A percentile compares a stretch with the other conserved stretches of the same genome.
phyloP scores from a whole-genome alignment of 1,140 invertebrate genomes.

The Pectinophora gossypiella region DNA sequence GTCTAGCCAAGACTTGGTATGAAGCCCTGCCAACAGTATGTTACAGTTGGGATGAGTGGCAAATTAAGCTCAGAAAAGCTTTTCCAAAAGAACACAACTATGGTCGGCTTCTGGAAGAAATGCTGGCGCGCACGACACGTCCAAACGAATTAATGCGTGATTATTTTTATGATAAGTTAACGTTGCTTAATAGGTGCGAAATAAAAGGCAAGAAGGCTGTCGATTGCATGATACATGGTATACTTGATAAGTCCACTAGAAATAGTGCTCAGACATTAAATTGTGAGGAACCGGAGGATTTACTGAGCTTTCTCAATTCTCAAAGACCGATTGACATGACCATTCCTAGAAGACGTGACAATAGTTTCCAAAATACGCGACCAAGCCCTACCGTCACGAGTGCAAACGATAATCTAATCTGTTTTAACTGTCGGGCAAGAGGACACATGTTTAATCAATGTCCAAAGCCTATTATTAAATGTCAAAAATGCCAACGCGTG shows the following conservation, averaged over 20 bases:
- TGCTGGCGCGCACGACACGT: not conserved
- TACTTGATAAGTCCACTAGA: not conserved
- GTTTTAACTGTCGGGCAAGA: conserved; percentile 6
- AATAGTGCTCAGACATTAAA: conserved; percentile 7
- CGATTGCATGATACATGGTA: no score
- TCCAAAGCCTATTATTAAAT: conserved; percentile 3
- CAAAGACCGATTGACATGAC: not conserved
- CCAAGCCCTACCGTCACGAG: not conserved
- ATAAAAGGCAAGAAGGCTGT: no score
- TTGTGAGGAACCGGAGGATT: conserved; percentile 6
- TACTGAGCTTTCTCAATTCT: not conserved
- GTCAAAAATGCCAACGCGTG: conserved; percentile 1
- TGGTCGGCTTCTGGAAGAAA: no score
- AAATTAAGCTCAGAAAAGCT: conserved; percentile 15
- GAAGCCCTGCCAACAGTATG: conserved; percentile 18
- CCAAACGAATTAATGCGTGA: not conserved
- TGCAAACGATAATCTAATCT: not conserved
- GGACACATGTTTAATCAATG: conserved; percentile 5
- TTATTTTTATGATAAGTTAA: no score
- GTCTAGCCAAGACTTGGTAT: conserved; percentile 24
- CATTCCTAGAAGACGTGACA: not conserved
- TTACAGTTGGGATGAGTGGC: conserved; percentile 24
- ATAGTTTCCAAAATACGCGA: not conserved
- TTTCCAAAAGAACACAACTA: conserved; percentile 13
- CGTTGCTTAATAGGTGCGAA: not conserved